Base-by-base conservation (phyloP, 1,140 invertebrate genomes). In the Drosophila truncata region DNA sequence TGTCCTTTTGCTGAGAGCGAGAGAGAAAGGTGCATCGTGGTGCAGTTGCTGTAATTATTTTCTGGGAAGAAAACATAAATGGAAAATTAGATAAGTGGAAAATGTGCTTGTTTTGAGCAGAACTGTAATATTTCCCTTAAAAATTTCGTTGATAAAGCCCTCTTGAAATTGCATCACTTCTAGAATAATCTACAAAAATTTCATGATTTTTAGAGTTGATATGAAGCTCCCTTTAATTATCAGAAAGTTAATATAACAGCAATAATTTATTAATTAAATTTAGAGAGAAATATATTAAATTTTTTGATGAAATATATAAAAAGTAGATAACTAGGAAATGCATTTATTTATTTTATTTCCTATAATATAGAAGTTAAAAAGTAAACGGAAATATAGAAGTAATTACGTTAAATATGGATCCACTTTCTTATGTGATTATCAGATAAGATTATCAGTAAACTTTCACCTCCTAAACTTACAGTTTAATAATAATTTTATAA, bases 11-110 rank as follows among this genome's bases (percentile, higher is more conserved):
- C 18, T 37, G 13, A 58, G 31, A 35, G 20, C 9, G n/a, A 29
- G 11, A 13, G 14, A 27, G 13, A 35, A 35, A 27, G 18, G 35
- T 58, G 14, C 18, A 25, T 29, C 9, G 20, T 10, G 27, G 33
- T 20, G 31, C 10, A 18, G 20, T 50, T 57, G 20, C n/a, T 25
- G 37, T 54, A 58, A 39, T 58, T 64, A 11, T 16, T n/a, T n/a
- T n/a, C n/a, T n/a, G n/a, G n/a, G 4, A 23, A 0, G 16, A 42
- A n/a, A 31, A 18, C 16, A 13, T 9, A 23, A 31, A 10, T 39
- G 50, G 18, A 59, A 5, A 29, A 41, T 4, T 39, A 27, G 8
- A 18, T 25, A 57, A 29, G 18, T 20, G n/a, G 16, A 11, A 29
- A n/a, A 18, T 39, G 7, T 4, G 18, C 13, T 23, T 9, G 18